phyloP scores from a whole-genome alignment of 2,888 invertebrate genomes.

The Dynastes tityus region DNA sequence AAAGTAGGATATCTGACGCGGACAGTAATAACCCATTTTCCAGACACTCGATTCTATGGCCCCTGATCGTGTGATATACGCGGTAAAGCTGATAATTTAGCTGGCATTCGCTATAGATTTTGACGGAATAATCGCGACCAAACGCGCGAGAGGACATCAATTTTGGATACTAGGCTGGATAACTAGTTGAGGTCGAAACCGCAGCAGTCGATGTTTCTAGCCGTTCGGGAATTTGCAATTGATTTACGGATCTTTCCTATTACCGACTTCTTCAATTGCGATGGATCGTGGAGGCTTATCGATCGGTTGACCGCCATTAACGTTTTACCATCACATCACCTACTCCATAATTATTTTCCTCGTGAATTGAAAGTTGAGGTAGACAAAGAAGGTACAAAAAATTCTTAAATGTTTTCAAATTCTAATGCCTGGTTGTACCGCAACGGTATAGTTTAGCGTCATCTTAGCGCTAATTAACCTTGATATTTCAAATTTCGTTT shows the following conservation, averaged over 20 bases:
- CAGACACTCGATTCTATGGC: slow-evolving; percentile 57
- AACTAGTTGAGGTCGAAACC: slow-evolving; percentile 19
- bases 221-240: slow-evolving; percentile 31
- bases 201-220: slow-evolving; percentile 27
- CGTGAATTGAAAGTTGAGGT: no score
- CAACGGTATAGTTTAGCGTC: no score
- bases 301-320: neutral
- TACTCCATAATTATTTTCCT: no score
- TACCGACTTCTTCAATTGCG: slow-evolving; percentile 40
- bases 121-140: slow-evolving; percentile 52
- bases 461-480: no score
- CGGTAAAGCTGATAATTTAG: slow-evolving; percentile 39
- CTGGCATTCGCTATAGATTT: slow-evolving; percentile 40
- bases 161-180: slow-evolving; percentile 11
- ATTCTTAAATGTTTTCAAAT: no score
- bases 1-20: slow-evolving; percentile 56
- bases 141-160: slow-evolving; percentile 33
- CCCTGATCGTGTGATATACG: slow-evolving; percentile 30
- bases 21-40: slow-evolving; percentile 63
- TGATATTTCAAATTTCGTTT: no score
- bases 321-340: no score
- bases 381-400: no score
- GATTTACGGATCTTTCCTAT: slow-evolving; percentile 29
- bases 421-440: no score
- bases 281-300: slow-evolving; percentile 25